Evolutionary conservation across 2,888 invertebrate genomes (phyloP), one percentile per base, ranked within the genome.

Genomic region (Deroplatys truncata): DNA sequence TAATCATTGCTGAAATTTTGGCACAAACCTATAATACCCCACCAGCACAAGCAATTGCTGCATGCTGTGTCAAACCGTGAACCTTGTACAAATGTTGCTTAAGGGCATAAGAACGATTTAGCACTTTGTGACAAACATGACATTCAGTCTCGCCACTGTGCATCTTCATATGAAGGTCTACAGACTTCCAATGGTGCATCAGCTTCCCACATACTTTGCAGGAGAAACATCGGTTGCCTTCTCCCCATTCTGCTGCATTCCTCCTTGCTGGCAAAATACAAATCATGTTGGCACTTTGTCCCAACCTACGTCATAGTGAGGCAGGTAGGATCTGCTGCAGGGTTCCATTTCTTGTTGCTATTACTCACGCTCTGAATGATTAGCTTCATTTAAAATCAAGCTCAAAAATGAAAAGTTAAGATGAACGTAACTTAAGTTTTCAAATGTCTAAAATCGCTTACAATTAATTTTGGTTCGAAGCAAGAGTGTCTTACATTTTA

Each of bases 101-200:
- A 43, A 93, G 91, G 84, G 92, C 92, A 90, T 92, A 92, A 88
- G 92, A 92, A 88, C 94, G 93, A 92, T 94, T 94, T 91, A 94
- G 92, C 91, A 94, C 94, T 92, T 94, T 94, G 91, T 93, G 93
- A 92, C 94, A 94, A 91, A 94, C 93, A 89, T 93, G 93, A 92
- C 94, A 94, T 92, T 93, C 93, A 90, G 94, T 94, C 91, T 93
- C 93, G 86, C 94, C 94, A 91, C 93, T 93, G 92, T 94, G 94
- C 92, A 93, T 93, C 92, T 94, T 94, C 93, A 94, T 93, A 92
- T 94, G 94, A 92, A 94, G 94, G 92, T 93, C 93, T 92, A 94
- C 93, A 92, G 94, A 94, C 92, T 94, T 93, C 91, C 94, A 93
- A 92, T 94, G 94, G 92, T 93, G 90, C 85, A 90, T 85, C 29